Conservation (phyloP, 1,140 invertebrate species). For the Aporrectodea caliginosa region DNA sequence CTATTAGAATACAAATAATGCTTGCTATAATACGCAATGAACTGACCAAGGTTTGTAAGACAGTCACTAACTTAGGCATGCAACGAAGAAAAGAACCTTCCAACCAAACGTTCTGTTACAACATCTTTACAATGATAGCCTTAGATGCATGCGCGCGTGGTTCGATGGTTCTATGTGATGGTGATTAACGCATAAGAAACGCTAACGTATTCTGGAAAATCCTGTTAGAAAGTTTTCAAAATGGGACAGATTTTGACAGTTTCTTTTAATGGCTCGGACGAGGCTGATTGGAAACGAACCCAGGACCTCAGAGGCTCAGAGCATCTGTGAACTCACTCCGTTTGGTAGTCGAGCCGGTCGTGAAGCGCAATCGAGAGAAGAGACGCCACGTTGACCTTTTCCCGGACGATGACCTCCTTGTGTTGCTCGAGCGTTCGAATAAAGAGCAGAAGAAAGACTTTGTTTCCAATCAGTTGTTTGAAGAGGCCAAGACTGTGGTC, state of each 20-base stretch:
- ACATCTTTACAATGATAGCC: too few relatives aligned
- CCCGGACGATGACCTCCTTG: constrained; percentile 80
- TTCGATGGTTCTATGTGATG: too few relatives aligned
- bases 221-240: neutral
- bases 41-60: too few relatives aligned
- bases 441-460: constrained; percentile 73
- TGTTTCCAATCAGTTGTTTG: neutral
- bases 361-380: constrained; percentile 98
- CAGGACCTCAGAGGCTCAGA: too few relatives aligned
- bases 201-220: neutral
- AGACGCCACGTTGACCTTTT: constrained; percentile 95
- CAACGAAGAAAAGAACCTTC: too few relatives aligned
- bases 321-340: constrained; percentile 64
- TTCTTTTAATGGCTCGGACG: too few relatives aligned
- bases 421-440: constrained; percentile 96
- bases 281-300: too few relatives aligned
- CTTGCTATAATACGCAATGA: too few relatives aligned
- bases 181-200: neutral
- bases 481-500: neutral
- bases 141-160: too few relatives aligned
- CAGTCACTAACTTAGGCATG: too few relatives aligned
- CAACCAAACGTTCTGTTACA: too few relatives aligned
- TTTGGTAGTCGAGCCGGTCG: constrained; percentile 98
- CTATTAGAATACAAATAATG: too few relatives aligned
- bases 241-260: neutral